Conservation (phyloP, 2,113 vertebrate species). For the Odocoileus virginianus region DNA sequence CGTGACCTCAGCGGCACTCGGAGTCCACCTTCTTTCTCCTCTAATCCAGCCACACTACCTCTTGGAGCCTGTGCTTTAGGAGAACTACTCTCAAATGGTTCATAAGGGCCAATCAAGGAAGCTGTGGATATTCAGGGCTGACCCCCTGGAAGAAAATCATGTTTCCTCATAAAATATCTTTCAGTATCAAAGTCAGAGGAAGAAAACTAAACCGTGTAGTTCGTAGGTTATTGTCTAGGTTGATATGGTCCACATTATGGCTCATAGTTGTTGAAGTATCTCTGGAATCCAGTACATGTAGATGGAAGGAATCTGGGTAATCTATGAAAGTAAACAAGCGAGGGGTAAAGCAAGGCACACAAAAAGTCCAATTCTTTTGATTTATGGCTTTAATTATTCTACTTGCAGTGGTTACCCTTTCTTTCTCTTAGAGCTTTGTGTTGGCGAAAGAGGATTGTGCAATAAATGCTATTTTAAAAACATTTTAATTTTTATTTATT, state of each 20-base stretch:
- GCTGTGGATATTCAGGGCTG: not conserved
- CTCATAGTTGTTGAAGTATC: not conserved
- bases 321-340: not conserved
- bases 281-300: not conserved
- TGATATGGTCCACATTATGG: not conserved
- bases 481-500: not conserved
- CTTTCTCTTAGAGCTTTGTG: constrained; percentile 31
- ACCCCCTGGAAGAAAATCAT: not conserved
- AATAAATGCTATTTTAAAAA: constrained; percentile 4
- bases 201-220: not conserved
- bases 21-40: not conserved
- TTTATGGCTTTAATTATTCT: not conserved
- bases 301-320: not conserved
- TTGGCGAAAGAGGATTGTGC: not conserved
- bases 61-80: not conserved
- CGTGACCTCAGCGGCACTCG: not conserved
- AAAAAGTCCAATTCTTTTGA: not conserved
- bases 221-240: not conserved
- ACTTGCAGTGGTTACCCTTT: constrained; percentile 12
- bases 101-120: not conserved
- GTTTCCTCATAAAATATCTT: not conserved
- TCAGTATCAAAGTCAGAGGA: constrained; percentile 18
- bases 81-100: constrained; percentile 20
- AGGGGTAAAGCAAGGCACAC: not conserved
- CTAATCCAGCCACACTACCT: not conserved